Conservation (phyloP, 2,888 invertebrate genomes). For the Tenthredo distinguenda region DNA sequence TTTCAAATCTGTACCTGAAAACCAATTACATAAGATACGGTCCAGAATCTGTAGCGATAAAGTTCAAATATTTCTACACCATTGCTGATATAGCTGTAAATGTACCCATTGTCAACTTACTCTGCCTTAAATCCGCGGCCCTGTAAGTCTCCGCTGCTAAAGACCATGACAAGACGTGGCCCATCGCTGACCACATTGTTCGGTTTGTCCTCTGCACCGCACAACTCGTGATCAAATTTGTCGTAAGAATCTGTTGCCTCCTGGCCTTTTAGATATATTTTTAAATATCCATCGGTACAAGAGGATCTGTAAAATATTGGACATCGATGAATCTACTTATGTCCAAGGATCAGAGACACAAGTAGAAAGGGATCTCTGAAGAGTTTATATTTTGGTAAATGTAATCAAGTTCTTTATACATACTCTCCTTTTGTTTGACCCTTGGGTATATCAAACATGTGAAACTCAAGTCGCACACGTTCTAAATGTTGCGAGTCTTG, state of each 20-base stretch:
- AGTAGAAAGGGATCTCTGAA: not conserved
- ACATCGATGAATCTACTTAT: not conserved
- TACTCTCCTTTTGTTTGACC: conserved; percentile 89
- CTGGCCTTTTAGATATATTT: conserved; percentile 94
- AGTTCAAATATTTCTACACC: conserved; percentile 76
- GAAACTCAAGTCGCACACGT: conserved; percentile 93
- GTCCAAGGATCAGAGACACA: not conserved
- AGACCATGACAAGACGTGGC: conserved; percentile 95
- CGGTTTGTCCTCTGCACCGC: conserved; percentile 90
- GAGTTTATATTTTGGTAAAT: not conserved
- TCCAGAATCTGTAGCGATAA: conserved; percentile 81
- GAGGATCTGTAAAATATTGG: conserved; percentile 77
- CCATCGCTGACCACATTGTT: conserved; percentile 92
- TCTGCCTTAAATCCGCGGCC: conserved; percentile 95
- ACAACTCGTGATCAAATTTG: conserved; percentile 95
- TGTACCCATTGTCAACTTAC: conserved; percentile 72
- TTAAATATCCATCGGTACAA: conserved; percentile 94
- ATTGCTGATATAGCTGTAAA: not conserved
- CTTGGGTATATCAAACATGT: conserved; percentile 94
- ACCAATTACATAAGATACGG: conserved; percentile 78
- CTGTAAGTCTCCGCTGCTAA: conserved; percentile 94
- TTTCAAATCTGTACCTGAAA: conserved; percentile 79
- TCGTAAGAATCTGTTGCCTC: conserved; percentile 96
- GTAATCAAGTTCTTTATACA: conserved; percentile 76
- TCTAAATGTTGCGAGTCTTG: conserved; percentile 98